Percentiles rank a stretch among this genome's conserved stretches.
phyloP scores from a whole-genome alignment of 2,888 invertebrate species.

The Bedellia somnulentella region DNA sequence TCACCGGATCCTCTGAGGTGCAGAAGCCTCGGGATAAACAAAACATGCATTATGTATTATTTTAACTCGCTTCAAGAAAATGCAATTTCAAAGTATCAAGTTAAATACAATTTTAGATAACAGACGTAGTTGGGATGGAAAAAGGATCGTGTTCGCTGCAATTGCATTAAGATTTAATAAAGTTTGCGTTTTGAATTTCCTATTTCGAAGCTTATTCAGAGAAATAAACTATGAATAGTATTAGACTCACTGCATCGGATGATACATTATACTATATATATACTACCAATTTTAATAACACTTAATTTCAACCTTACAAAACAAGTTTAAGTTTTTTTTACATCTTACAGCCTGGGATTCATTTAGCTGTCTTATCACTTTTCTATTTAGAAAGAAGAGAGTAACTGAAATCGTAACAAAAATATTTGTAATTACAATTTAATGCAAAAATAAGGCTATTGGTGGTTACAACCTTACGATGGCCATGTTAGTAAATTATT shows the following conservation, averaged over 20 bases:
- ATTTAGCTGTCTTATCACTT: too few relatives aligned
- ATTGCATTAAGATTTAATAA: neutral
- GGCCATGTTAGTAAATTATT: too few relatives aligned
- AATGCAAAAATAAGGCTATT: too few relatives aligned
- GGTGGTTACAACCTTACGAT: too few relatives aligned
- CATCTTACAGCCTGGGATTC: too few relatives aligned
- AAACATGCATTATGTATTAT: constrained; percentile 55
- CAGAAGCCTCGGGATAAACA: constrained; percentile 12
- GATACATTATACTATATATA: too few relatives aligned
- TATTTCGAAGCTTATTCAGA: neutral
- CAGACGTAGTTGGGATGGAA: constrained; percentile 15
- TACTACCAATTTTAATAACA: too few relatives aligned
- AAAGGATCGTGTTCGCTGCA: neutral
- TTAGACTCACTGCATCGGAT: neutral
- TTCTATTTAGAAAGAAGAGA: too few relatives aligned
- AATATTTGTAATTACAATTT: too few relatives aligned
- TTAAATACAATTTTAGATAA: constrained; percentile 54
- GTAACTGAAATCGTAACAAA: too few relatives aligned
- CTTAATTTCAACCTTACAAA: too few relatives aligned
- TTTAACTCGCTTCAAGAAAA: constrained; percentile 39
- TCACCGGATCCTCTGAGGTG: neutral
- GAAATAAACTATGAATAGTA: neutral
- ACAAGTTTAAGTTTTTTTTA: too few relatives aligned
- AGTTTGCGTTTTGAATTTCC: neutral
- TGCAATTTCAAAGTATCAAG: constrained; percentile 58